phyloP scores from a whole-genome alignment of 2,797 vertebrate species.

The Avahi laniger region DNA sequence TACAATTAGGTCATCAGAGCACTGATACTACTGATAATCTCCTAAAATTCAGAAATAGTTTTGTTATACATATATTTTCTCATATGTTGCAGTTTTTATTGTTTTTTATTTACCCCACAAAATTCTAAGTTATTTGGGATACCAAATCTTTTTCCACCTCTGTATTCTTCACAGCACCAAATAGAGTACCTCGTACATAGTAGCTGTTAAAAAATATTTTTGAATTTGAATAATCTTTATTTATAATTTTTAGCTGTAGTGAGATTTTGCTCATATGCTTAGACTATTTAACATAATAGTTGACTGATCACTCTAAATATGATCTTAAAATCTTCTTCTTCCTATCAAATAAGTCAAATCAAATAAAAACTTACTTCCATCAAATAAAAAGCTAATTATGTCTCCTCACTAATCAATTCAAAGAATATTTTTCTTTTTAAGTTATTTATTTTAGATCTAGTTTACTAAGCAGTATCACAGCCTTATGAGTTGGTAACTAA shows the following conservation, averaged over 20 bases:
- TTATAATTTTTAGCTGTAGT: neutral
- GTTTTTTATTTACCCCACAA: neutral
- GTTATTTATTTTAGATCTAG: slow-evolving; percentile 1
- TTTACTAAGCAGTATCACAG: neutral
- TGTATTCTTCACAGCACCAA: neutral
- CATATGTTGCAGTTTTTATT: neutral
- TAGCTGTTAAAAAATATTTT: neutral
- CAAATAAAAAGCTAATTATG: slow-evolving; percentile 27
- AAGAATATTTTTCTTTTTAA: neutral
- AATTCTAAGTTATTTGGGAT: neutral
- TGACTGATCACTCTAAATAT: slow-evolving; percentile 17
- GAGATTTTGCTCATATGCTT: slow-evolving; percentile 31
- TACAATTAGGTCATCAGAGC: neutral
- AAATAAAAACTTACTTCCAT: slow-evolving; percentile 11
- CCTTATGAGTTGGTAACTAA: slow-evolving; percentile 35
- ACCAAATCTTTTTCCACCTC: neutral
- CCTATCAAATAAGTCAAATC: slow-evolving; percentile 10
- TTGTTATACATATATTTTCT: neutral
- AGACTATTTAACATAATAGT: slow-evolving; percentile 12
- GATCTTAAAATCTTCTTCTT: slow-evolving; percentile 10
- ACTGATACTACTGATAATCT: neutral
- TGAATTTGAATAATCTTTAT: slow-evolving; percentile 40
- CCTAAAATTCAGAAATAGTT: neutral
- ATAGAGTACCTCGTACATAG: neutral
- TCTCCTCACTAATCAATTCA: neutral